Conservation (phyloP, 2,888 invertebrate species). For the Cosmia pyralina region DNA sequence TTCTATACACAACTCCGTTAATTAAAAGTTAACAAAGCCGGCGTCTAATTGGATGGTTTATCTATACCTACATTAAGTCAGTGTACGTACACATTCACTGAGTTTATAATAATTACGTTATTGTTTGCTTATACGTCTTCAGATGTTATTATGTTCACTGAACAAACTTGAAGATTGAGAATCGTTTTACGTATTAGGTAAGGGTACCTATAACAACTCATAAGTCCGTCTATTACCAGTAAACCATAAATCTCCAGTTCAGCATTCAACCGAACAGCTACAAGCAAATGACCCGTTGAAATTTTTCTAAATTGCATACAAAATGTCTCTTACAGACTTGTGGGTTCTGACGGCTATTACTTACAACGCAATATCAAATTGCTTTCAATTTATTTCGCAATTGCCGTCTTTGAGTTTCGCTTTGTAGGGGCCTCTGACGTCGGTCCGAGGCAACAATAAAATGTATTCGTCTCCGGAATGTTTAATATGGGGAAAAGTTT, state of each 20-base stretch:
- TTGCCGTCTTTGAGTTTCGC: conserved; percentile 91
- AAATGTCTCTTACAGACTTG: conserved; percentile 85
- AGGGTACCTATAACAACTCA: conserved; percentile 8
- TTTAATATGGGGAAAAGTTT: conserved; percentile 91
- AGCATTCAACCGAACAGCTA: conserved; percentile 70
- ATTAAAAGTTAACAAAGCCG: conserved; percentile 82
- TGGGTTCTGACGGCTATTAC: conserved; percentile 89
- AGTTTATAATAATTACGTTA: conserved; percentile 60
- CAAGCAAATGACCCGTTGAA: conserved; percentile 82
- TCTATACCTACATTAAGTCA: conserved; percentile 63
- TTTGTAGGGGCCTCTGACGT: conserved; percentile 90
- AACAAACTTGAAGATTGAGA: conserved; percentile 25
- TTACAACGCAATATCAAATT: conserved; percentile 91
- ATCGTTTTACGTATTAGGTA: background rate
- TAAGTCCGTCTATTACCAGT: conserved; percentile 49
- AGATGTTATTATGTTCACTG: conserved; percentile 30
- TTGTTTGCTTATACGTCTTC: conserved; percentile 52
- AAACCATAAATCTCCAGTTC: conserved; percentile 70
- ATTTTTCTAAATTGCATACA: conserved; percentile 85
- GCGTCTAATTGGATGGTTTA: conserved; percentile 79
- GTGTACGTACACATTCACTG: conserved; percentile 46
- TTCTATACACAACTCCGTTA: conserved; percentile 76
- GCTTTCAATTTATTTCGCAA: conserved; percentile 91
- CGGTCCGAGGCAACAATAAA: conserved; percentile 90
- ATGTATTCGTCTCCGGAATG: conserved; percentile 91